Base-by-base conservation (phyloP, 2,797 vertebrate genomes). In the Eulemur albifrons region DNA sequence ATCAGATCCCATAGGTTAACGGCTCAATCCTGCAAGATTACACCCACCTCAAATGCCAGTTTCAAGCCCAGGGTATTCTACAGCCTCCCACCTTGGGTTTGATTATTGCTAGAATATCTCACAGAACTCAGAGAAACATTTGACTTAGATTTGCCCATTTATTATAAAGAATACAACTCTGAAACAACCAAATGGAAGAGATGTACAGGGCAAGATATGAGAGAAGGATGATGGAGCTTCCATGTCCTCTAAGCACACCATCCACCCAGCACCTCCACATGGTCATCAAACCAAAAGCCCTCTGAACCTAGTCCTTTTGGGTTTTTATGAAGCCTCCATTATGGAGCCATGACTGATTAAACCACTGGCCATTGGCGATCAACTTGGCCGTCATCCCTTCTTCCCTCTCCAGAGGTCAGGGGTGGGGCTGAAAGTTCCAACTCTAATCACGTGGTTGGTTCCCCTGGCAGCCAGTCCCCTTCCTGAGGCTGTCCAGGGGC, bases 231-330 rank as follows among this genome's bases (percentile, higher is more conserved):
- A 1, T 27, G 45, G 4, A 21, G 1, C 8, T 18, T 23, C 76
- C 5, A 6, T 2, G 9, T 0, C 21, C n/a, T 69, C 35, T 69
- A 69, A 21, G 5, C 30, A 50, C 15, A 27, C 1, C 1, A 1
- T 21, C 38, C 7, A 73, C 21, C 35, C 21, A n/a, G 4, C 5
- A 50, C 7, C 12, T 59, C 8, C 20, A 45, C 2, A 8, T 32
- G 5, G 10, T 25, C 30, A 73, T 25, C 50, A 86, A 54, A 11
- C 17, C 45, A 14, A 27, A 88, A 63, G 11, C 18, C 23, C 69
- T 73, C 70, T 75, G 70, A 59, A 75, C 32, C 21, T 6, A 61
- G 54, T 13, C 2, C 15, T 84, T 92, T 27, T 15, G 17, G 38
- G 9, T 2, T 52, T 80, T 75, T 20, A 38, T 43, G 50, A 61